phyloP scores from a whole-genome alignment of 2,888 invertebrate species.

The Apamea crenata region DNA sequence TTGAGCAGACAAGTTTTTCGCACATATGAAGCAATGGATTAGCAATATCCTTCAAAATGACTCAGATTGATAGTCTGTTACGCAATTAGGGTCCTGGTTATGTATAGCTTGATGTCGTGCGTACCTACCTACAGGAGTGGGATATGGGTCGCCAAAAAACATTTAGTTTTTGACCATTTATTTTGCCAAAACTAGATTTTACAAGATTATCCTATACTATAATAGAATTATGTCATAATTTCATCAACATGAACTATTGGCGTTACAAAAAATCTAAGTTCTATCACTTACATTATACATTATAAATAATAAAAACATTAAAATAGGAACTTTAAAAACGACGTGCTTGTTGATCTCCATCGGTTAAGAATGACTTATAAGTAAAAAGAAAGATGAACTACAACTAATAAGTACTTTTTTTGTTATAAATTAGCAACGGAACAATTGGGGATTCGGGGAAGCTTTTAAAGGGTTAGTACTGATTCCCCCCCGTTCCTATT shows the following conservation, averaged over 20 bases:
- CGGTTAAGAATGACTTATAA: slow-evolving; percentile 44
- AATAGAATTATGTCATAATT: slow-evolving; percentile 66
- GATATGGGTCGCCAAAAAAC: background rate
- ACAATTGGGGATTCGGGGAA: slow-evolving; percentile 14
- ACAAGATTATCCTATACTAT: slow-evolving; percentile 62
- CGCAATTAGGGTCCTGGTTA: background rate
- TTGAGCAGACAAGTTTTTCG: no score
- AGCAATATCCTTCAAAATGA: no score
- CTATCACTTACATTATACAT: slow-evolving; percentile 49
- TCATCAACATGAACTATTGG: slow-evolving; percentile 51
- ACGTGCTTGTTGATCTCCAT: slow-evolving; percentile 70
- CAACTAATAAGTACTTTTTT: slow-evolving; percentile 71
- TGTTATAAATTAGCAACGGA: slow-evolving; percentile 47
- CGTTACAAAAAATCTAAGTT: slow-evolving; percentile 49
- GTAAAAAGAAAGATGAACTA: slow-evolving; percentile 41
- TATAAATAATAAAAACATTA: slow-evolving; percentile 70
- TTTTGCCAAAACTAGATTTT: slow-evolving; percentile 50
- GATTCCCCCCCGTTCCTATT: background rate
- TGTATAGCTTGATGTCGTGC: background rate
- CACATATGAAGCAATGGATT: no score
- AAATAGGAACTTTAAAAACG: slow-evolving; percentile 80
- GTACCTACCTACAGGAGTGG: background rate
- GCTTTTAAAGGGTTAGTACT: background rate
- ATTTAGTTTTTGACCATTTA: slow-evolving; percentile 42
- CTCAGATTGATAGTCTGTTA: no score